Conservation (phyloP, 2,113 vertebrate genomes). For the Chroicocephalus ridibundus region DNA sequence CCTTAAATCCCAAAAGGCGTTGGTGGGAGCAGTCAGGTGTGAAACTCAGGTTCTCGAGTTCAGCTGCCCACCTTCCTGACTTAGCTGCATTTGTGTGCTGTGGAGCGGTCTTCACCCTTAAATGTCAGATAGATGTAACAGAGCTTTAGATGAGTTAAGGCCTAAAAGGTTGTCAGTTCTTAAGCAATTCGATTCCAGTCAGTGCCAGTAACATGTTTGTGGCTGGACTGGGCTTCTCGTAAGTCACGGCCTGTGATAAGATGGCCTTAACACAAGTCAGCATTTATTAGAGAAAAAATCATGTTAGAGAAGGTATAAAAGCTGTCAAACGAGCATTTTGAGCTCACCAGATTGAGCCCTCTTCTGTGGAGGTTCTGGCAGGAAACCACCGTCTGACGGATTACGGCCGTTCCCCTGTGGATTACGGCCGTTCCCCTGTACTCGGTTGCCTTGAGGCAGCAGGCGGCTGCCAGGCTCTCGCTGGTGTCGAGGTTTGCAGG, state of each 20-base stretch:
- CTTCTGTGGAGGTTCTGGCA: background rate
- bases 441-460: background rate
- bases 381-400: background rate
- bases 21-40: background rate
- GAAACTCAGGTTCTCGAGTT: rapidly evolving
- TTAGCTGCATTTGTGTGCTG: rapidly evolving
- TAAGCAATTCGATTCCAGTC: background rate
- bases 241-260: background rate
- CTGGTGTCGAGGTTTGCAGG: rapidly evolving
- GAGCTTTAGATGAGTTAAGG: background rate
- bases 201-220: background rate
- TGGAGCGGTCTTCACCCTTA: background rate
- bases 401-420: rapidly evolving
- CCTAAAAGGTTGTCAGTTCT: background rate
- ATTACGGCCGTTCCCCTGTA: rapidly evolving
- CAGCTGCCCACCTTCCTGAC: rapidly evolving
- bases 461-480: background rate
- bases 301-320: background rate
- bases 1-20: background rate
- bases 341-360: background rate
- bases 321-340: background rate
- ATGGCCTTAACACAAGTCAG: background rate
- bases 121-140: too few relatives aligned
- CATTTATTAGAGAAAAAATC: background rate
- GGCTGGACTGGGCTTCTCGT: background rate